Evolutionary conservation across 2,797 vertebrate genomes (phyloP).

Genomic region (Ficedula albicollis): DNA sequence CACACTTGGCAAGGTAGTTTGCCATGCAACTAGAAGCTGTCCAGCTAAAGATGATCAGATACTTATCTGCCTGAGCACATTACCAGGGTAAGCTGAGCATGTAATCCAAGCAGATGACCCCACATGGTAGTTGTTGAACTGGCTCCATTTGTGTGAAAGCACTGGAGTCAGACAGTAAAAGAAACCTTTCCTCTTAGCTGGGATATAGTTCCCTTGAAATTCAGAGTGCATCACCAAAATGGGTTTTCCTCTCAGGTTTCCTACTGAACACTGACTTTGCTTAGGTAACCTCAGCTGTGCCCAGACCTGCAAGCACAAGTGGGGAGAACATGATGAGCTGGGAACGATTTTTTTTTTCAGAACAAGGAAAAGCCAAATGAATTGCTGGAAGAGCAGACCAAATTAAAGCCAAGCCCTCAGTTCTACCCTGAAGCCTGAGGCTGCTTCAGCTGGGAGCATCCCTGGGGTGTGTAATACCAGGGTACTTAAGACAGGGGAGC

Average conservation of each 20-base stretch:
- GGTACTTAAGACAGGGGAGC: not conserved
- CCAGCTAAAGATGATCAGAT: constrained; percentile 21
- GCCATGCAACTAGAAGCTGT: not conserved
- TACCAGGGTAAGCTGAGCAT: constrained; percentile 7
- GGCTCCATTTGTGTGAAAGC: not conserved
- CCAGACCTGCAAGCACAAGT: not conserved
- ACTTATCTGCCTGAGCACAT: constrained; percentile 20
- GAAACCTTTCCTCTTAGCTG: not conserved
- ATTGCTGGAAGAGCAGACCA: not conserved
- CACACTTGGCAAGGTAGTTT: not conserved
- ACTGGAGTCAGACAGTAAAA: not conserved
- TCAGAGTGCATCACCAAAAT: not conserved
- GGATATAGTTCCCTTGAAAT: not conserved
- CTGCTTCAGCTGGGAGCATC: not conserved
- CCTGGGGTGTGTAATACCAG: rapidly evolving
- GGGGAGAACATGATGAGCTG: rapidly evolving
- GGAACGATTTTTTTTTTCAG: not conserved
- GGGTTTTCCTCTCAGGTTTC: not conserved
- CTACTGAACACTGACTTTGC: not conserved
- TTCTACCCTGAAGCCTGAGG: not conserved
- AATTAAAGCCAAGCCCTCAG: not conserved
- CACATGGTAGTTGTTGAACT: not conserved
- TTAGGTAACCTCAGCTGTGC: not conserved
- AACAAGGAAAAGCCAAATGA: not conserved
- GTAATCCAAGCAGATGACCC: constrained; percentile 35